Evolutionary conservation across 37 sponge, comb jelly and placozoan species (phyloP), one percentile per base, ranked within the genome.

Genomic region (Aplysina aerophoba): DNA sequence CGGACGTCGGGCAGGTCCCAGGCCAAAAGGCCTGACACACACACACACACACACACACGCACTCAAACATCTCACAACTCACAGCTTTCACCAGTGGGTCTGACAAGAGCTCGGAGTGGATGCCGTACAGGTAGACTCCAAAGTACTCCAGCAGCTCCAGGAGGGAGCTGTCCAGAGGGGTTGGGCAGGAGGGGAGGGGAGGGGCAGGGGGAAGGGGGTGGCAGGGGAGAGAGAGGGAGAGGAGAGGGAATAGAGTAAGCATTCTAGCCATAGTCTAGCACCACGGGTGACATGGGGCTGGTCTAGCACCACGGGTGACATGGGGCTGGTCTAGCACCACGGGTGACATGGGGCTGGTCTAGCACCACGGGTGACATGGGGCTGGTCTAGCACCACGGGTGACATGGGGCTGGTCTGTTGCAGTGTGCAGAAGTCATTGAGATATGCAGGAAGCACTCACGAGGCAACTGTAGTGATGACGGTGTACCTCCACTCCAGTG

Each of bases 401-500:
- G n/a, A n/a, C n/a, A n/a, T n/a, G n/a, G n/a, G n/a, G n/a, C n/a
- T n/a, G n/a, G n/a, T n/a, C n/a, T n/a, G n/a, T n/a, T n/a, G n/a
- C n/a, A n/a, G n/a, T n/a, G n/a, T n/a, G n/a, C 17, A 17, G 59
- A 57, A 57, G 59, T 17, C 59, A 15, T 57, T 57, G 59, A 57
- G 17, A 65, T 30, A 65, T 16, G 27, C 66, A 65, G 66, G 66
- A 65, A 65, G 66, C 27, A 28, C 78, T 75, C 25, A 75, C 78
- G 54, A 25, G 16, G 38, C 78, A 19, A 75, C 38, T 75, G 54
- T 75, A 2, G 78, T 75, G 21, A 75, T 75, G 20, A 44, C 38
- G 24, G 90, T 41, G 53, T 80, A 71, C 27, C 90, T 78, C 87
- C 87, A 93, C 57, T 88, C 87, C 63, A 93, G 81, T 0, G 93